phyloP scores from a whole-genome alignment of 2,888 invertebrate genomes.

The Linhomoeus sp. region DNA sequence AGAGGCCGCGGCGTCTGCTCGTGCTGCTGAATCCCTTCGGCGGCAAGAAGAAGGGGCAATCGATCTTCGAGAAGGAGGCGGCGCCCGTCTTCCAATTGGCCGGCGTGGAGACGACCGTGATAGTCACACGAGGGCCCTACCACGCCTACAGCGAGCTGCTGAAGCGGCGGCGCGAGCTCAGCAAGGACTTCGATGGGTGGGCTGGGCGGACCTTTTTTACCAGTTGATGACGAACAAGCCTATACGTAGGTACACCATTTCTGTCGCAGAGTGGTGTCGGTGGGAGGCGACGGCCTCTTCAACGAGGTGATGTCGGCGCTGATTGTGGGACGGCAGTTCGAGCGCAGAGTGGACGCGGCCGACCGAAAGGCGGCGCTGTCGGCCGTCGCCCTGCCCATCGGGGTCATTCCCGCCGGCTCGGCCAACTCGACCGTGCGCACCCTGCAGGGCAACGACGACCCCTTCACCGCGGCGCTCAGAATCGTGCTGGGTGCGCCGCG shows the following conservation, averaged over 20 bases:
- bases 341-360: conserved; percentile 29
- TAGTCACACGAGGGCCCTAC: conserved; percentile 51
- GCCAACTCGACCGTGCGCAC: conserved; percentile 59
- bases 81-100: conserved; percentile 34
- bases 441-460: conserved; percentile 56
- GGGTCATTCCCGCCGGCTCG: conserved; percentile 47
- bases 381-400: conserved; percentile 36
- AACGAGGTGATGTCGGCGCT: conserved; percentile 56
- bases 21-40: conserved; percentile 67
- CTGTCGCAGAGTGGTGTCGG: conserved; percentile 41
- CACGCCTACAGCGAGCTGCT: conserved; percentile 50
- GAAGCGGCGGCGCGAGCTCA: conserved; percentile 21
- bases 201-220: conserved; percentile 9
- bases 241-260: too few species aligned
- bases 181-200: conserved; percentile 34
- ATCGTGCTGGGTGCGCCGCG: conserved; percentile 44
- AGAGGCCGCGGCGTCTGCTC: conserved; percentile 46
- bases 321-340: conserved; percentile 37
- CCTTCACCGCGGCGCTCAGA: conserved; percentile 56
- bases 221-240: too few species aligned
- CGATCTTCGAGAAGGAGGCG: conserved; percentile 52
- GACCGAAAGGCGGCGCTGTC: conserved; percentile 5
- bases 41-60: conserved; percentile 50
- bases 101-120: conserved; percentile 37
- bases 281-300: conserved; percentile 70